Base-by-base conservation (phyloP, 2,113 vertebrate species). In the Callopanchax toddi region DNA sequence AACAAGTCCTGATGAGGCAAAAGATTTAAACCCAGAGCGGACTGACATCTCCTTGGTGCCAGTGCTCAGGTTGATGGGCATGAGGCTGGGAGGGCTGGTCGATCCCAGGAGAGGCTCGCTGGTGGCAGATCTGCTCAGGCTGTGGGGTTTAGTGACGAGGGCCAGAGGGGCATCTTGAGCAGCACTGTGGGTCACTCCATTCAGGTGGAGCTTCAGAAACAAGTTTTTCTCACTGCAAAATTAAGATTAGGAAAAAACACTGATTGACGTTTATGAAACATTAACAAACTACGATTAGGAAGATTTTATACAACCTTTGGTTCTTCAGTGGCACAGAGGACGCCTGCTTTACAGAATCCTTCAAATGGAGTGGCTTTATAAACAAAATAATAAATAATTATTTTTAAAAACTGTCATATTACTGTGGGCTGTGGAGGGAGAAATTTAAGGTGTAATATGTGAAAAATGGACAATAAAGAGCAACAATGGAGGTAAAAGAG, bases 111-210 rank as follows among this genome's bases (percentile, higher is more conserved):
- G 76, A 7, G 71, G 78, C 11, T 86, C 95, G 73, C 93, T 94
- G 59, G 91, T 93, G 39, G 50, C 87, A 36, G 82, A 73, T 84
- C 91, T 92, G 77, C 67, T 86, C 64, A 93, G 94, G 55, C 88
- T 70, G 84, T 93, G 95, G 56, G 90, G 88, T 89, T 94, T 96
- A 36, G 92, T 94, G 73, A 94, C 95, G 81, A 99, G 95, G 75
- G 95, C 95, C 85, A 99, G 89, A 58, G 97, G 96, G 76, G 93
- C 93, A 62, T 97, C 96, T 89, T 99, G 96, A 86, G 94, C 94
- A 60, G 92, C 84, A 37, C 89, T 91, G 57, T 93, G 92, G 89
- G 93, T 92, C 34, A 91, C 88, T 87, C 94, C 93, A 66, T 97
- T 95, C 71, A 90, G 90, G 79, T 92, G 93, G 56, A 91, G 92